These are phyloP conservation scores for Stegodyphus mimosarum DNA, from an alignment of 1,140 invertebrate genomes.

Conservation along the genomic window DNA sequence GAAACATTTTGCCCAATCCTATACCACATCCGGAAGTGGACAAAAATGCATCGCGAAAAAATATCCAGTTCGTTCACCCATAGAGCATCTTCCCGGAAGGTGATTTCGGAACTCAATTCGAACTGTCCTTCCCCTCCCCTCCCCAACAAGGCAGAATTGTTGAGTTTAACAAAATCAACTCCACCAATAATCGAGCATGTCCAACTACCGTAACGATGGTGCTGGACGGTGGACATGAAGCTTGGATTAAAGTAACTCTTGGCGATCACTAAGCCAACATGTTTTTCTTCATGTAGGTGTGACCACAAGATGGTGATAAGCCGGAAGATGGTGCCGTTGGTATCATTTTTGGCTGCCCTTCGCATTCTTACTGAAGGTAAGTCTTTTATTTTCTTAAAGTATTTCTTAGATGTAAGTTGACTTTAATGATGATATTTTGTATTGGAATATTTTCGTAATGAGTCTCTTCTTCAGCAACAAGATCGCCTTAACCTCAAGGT, in stretches of 20 bases:
- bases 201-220: constrained; percentile 42
- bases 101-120: constrained; percentile 44
- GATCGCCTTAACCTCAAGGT: too few species aligned
- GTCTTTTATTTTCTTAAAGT: constrained; percentile 59
- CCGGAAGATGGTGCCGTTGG: constrained; percentile 80
- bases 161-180: constrained; percentile 7
- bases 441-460: too few species aligned
- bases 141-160: constrained; percentile 4
- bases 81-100: constrained; percentile 46
- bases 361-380: constrained; percentile 85
- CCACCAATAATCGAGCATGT: constrained; percentile 40
- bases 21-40: neutral
- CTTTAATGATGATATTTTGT: too few species aligned
- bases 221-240: constrained; percentile 36
- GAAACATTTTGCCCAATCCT: neutral
- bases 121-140: neutral
- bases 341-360: constrained; percentile 83
- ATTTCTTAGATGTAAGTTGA: too few species aligned
- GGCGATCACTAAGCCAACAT: constrained; percentile 53
- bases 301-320: constrained; percentile 50
- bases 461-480: too few species aligned
- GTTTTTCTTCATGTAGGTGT: constrained; percentile 57
- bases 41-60: neutral
- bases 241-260: constrained; percentile 17
- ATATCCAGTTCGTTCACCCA: constrained; percentile 51